Base-by-base conservation (phyloP, 2,797 vertebrate species). In the Hippopotamyrus pictus region DNA sequence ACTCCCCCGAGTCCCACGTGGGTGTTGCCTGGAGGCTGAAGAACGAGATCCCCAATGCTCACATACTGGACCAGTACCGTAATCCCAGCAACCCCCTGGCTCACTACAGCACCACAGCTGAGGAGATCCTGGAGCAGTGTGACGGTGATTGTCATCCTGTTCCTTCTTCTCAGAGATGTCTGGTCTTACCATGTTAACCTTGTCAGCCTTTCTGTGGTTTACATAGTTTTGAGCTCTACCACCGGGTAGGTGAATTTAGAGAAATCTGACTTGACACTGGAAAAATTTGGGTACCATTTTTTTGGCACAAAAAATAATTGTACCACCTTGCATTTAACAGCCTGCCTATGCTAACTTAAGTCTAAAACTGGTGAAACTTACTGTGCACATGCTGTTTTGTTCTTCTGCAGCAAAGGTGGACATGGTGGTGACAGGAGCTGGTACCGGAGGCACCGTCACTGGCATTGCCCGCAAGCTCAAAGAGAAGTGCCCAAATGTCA, bases 1-100 rank as follows among this genome's bases (percentile, higher is more conserved):
- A 99, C 92, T 99, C 98, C 0, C 98, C 98, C 0, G 98, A 99
- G 93, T 99, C 98, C 0, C 98, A 99, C 0, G 97, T 99, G 57
- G 98, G 98, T 0, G 98, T 99, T 69, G 98, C 98, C 0, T 99
- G 98, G 98, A 96, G 97, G 73, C 95, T 99, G 87, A 98, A 97
- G 93, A 98, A 98, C 0, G 98, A 99, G 93, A 98, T 99, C 89
- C 98, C 98, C 86, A 95, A 99, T 57, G 97, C 98, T 0, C 97
- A 98, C 93, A 98, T 99, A 89, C 93, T 99, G 88, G 98, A 99
- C 91, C 98, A 99, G 97, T 99, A 99, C 92, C 98, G 98, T 46
- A 99, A 99, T 37, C 96, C 97, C 50, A 98, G 97, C 94, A 99
- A 99, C 65, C 98, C 98, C 0, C 92, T 99, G 89, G 96, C 97